Conservation (phyloP, 2,888 invertebrate genomes). For the Eupithecia pulchellata region DNA sequence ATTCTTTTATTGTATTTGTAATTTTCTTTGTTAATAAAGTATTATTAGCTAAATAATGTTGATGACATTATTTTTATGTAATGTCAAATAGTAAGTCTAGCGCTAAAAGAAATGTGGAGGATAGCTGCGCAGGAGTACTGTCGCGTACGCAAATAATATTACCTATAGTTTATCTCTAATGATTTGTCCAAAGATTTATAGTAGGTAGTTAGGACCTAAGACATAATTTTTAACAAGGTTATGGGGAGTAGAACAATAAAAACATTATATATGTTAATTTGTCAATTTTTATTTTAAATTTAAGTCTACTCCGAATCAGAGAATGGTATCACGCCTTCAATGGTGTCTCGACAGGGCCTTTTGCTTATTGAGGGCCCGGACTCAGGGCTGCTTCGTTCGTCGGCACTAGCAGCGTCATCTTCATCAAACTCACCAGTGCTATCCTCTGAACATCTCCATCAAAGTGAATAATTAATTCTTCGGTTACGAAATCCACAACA, state of each 20-base stretch:
- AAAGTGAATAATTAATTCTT: conserved; percentile 31
- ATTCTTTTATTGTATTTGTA: too few relatives aligned
- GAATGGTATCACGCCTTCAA: conserved; percentile 20
- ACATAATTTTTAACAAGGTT: not conserved
- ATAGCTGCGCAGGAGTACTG: too few relatives aligned
- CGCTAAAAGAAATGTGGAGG: too few relatives aligned
- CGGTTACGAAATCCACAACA: conserved; percentile 29
- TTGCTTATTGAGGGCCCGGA: conserved; percentile 15
- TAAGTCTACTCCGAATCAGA: conserved; percentile 24
- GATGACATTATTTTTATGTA: too few relatives aligned
- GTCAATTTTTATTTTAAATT: conserved; percentile 1
- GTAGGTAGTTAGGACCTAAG: too few relatives aligned
- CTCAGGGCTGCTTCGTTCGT: conserved; percentile 17
- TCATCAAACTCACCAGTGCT: conserved; percentile 13
- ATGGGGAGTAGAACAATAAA: conserved; percentile 7
- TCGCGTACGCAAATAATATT: too few relatives aligned
- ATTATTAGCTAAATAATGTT: too few relatives aligned
- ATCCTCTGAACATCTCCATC: conserved; percentile 17
- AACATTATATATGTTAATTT: not conserved
- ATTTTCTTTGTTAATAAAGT: too few relatives aligned
- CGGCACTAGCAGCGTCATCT: conserved; percentile 15
- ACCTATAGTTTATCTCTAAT: too few relatives aligned
- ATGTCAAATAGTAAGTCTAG: too few relatives aligned
- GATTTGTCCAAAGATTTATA: too few relatives aligned
- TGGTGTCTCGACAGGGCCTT: conserved; percentile 21